Conservation (phyloP, 1,140 invertebrate genomes). For the Caerostris extrusa region DNA sequence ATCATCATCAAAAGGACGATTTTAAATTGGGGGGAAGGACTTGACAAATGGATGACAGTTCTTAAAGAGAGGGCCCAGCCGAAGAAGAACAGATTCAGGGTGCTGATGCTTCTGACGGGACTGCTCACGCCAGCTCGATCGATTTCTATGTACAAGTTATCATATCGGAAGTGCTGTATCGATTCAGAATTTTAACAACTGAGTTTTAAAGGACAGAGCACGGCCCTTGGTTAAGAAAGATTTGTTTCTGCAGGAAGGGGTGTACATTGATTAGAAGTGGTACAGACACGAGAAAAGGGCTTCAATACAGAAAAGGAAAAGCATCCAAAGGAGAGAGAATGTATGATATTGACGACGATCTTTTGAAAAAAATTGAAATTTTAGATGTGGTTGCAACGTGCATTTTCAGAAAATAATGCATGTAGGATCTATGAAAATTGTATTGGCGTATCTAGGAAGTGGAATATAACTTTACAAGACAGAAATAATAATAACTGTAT, state of each 20-base stretch:
- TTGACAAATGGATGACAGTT: conserved; percentile 72
- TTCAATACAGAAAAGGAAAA: too few relatives aligned
- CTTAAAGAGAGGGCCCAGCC: conserved; percentile 18
- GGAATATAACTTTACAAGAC: too few relatives aligned
- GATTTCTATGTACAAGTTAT: conserved; percentile 14
- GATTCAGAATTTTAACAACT: conserved; percentile 51
- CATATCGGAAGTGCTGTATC: conserved; percentile 43
- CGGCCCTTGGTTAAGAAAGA: neutral
- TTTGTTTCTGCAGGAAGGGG: neutral
- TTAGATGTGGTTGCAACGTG: too few relatives aligned
- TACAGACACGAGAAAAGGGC: neutral
- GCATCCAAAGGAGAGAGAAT: too few relatives aligned
- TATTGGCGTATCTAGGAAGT: too few relatives aligned
- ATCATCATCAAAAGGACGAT: conserved; percentile 13
- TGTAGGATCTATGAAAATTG: too few relatives aligned
- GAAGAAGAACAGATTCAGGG: neutral
- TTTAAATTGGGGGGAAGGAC: conserved; percentile 27
- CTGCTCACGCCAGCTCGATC: neutral
- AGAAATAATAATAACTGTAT: too few relatives aligned
- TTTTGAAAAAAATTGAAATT: too few relatives aligned
- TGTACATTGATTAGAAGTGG: neutral
- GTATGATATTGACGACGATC: too few relatives aligned
- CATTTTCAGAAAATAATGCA: too few relatives aligned
- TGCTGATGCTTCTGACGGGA: neutral
- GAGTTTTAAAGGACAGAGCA: neutral